Evolutionary conservation across 2,113 vertebrate genomes (phyloP), one percentile per base, ranked within the genome.

Genomic region (Vimba vimba): DNA sequence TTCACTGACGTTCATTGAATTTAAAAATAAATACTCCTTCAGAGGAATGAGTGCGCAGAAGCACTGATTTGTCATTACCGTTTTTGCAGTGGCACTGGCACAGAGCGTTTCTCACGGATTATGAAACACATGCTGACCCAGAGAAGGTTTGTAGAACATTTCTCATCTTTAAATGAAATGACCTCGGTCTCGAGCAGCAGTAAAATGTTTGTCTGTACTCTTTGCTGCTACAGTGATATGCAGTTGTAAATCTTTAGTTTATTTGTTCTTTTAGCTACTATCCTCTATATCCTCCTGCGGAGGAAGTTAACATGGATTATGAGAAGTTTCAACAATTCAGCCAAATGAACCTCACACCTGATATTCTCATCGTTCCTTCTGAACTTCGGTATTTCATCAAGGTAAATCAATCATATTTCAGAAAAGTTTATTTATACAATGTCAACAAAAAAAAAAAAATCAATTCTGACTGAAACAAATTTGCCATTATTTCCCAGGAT

Each of bases 321-420:
- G 97, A 97, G 91, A 92, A 82, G 21, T 93, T 96, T 87, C 95
- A 93, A 86, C 66, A 82, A 4, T 93, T 94, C 0, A 91, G 94
- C 0, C 94, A 94, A 81, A 92, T 98, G 84, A 94, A 93, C 0
- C 79, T 97, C 90, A 97, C 95, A 0, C 97, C 97, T 0, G 96
- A 98, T 0, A 4, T 99, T 62, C 92, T 99, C 33, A 80, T 99
- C 1, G 78, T 94, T 57, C 97, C 97, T 0, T 99, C 97, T 0
- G 97, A 99, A 90, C 93, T 99, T 80, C 96, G 96, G 15, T 98
- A 97, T 89, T 99, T 98, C 4, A 88, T 98, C 19, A 99, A 97
- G 97, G 97, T 98, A 69, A 82, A 33, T 2, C 2, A 75, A 5
- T 23, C 21, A 30, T 0, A 33, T 30, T 68, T 82, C 6, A 64